Base-by-base conservation (phyloP, 1,140 invertebrate genomes). In the Drosophila bocqueti region DNA sequence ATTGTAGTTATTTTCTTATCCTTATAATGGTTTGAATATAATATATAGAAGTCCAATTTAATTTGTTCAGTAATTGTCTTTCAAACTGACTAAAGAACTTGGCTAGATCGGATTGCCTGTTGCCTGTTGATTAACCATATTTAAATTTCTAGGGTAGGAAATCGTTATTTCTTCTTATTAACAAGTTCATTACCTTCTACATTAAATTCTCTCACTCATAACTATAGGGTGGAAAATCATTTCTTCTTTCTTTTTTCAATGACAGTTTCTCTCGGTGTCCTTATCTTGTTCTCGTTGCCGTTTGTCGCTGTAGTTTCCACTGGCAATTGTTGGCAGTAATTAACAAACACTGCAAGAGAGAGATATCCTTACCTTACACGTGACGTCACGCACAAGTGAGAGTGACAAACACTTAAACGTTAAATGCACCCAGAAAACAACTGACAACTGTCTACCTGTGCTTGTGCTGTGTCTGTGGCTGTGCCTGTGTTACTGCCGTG, bases 341-440 rank as follows among this genome's bases (percentile, higher is more conserved):
- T 90, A 85, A 81, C 81, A 89, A 79, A 71, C 43, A 78, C 55
- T 65, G 38, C 49, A 15, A 46, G 18, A 21, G 43, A 40, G 36
- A 62, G 36, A 60, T 59, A 62, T 59, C 42, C 46, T 55, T 55
- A 46, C 62, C 67, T 76, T 59, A 66, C 76, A 83, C 77, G 77
- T 87, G 85, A 87, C 84, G 85, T 90, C 84, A 87, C 81, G 84
- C 81, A 83, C 81, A 74, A 80, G 72, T 77, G 84, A 87, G 84
- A 87, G 83, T 87, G 83, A 87, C 81, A 79, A 81, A 87, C 81
- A 87, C 83, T 89, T 84, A 78, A 68, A 68, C 77, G 81, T 81
- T 87, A 84, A 87, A 87, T 87, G 83, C 83, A 89, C 81, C 84
- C 83, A 77, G 38, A 52, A 57, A 57, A 57, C 54, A 75, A 76